Evolutionary conservation across 2,888 invertebrate genomes (phyloP), one percentile per base, ranked within the genome.

Genomic region (Perizoma affinitatum): DNA sequence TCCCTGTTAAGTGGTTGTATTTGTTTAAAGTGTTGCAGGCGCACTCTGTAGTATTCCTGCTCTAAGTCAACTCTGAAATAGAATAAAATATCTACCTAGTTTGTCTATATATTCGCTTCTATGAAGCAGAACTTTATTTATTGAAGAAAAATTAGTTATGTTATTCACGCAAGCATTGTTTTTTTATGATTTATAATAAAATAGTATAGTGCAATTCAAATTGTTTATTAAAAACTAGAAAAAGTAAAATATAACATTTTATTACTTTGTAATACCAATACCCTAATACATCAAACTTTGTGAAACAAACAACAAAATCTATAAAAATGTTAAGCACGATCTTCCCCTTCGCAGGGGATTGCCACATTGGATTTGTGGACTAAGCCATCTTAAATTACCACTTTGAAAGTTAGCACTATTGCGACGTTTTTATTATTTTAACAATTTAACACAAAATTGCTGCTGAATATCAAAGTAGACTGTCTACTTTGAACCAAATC

Each of bases 241-340:
- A 58, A 61, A 52, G 54, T 64, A 46, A 67, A 70, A 67, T 68
- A 64, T 66, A 58, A 67, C 59, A 51, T 66, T 65, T 69, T 63
- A 69, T 65, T 69, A 59, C 68, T 68, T 68, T 75, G 69, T 68
- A 73, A 71, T 73, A 72, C 62, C 64, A 73, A 68, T 70, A 67
- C 67, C 66, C 63, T 63, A 55, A 60, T 48, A 65, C 57, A 57
- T 47, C 49, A 51, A 5, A 38, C 57, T 52, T 35, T 56, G 41
- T 55, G 35, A 55, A 61, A 55, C 46, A 36, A 54, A 59, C 46
- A 62, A 54, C 48, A 46, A 50, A 62, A 44, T 56, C 49, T 38
- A 33, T 57, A 49, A 45, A 48, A 52, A 41, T 49, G 10, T n/a
- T 41, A 38, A 5, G 7, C 7, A 7, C 38, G 7, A 38, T 6